A percentile compares a stretch with the other conserved stretches of the same genome.
These are phyloP conservation scores for Spea bombifrons DNA, from an alignment of 2,113 vertebrate genomes.

Conservation along the genomic window DNA sequence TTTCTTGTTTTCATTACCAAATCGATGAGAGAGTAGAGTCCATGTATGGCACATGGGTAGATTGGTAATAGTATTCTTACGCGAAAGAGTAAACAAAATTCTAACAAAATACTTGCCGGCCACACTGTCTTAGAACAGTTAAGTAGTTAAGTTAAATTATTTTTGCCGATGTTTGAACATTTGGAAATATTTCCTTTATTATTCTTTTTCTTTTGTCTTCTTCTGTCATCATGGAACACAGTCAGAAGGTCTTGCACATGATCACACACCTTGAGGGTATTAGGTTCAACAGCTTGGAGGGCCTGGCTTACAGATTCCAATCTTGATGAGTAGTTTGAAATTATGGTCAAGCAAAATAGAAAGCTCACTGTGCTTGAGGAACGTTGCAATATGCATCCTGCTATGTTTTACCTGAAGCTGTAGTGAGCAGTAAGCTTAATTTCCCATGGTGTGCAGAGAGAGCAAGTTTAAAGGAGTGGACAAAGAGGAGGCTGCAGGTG, in stretches of 20 bases:
- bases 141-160: not conserved
- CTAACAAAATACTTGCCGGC: slow-evolving; percentile 1
- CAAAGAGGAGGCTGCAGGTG: too few species aligned
- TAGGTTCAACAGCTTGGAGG: slow-evolving; percentile 2
- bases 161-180: not conserved
- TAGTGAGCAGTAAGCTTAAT: too few species aligned
- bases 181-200: slow-evolving; percentile 2
- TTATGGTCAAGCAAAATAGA: not conserved
- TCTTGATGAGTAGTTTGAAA: not conserved
- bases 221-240: not conserved
- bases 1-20: slow-evolving; percentile 4
- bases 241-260: slow-evolving; percentile 10
- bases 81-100: not conserved
- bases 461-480: too few species aligned
- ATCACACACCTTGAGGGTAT: not conserved
- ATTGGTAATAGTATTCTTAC: slow-evolving; percentile 1
- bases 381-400: not conserved
- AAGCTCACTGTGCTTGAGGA: slow-evolving; percentile 3
- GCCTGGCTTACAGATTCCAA: slow-evolving; percentile 1
- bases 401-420: too few species aligned
- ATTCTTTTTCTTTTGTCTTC: not conserved
- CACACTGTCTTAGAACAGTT: slow-evolving; percentile 2
- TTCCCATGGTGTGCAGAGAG: too few species aligned
- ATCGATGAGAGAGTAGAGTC: not conserved
- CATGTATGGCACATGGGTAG: slow-evolving; percentile 2